These are phyloP conservation scores for Brachycybe producta DNA, from an alignment of 2,888 invertebrate genomes.

Conservation along the genomic window DNA sequence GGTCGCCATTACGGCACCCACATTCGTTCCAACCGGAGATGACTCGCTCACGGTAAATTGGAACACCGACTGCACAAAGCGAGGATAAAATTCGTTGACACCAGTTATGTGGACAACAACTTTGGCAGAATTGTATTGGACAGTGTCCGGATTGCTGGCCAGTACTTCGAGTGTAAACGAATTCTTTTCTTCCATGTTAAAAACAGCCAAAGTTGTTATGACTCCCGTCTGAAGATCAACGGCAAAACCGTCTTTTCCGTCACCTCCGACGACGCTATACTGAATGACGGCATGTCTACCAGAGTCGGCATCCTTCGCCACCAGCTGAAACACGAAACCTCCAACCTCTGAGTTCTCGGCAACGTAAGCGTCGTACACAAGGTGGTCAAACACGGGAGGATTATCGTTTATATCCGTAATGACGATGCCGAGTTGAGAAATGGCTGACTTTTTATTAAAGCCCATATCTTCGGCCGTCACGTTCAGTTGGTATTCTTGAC, in stretches of 20 bases:
- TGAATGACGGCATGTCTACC: constrained; percentile 72
- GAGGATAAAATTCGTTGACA: constrained; percentile 76
- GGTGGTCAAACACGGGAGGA: constrained; percentile 69
- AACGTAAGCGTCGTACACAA: constrained; percentile 59
- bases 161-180: constrained; percentile 59
- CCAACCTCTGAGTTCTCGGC: constrained; percentile 68
- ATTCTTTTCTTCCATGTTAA: constrained; percentile 76
- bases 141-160: constrained; percentile 75
- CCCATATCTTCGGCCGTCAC: constrained; percentile 78
- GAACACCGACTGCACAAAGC: constrained; percentile 76
- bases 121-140: constrained; percentile 54
- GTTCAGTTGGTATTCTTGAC: constrained; percentile 70
- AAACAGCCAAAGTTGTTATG: constrained; percentile 57
- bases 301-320: constrained; percentile 73
- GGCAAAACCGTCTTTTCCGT: constrained; percentile 56
- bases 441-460: constrained; percentile 59
- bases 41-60: constrained; percentile 88
- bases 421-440: constrained; percentile 68
- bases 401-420: constrained; percentile 90
- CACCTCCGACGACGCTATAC: constrained; percentile 66
- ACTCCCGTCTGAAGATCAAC: constrained; percentile 65
- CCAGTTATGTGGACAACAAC: constrained; percentile 65
- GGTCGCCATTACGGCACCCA: constrained; percentile 74
- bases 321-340: constrained; percentile 57
- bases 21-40: constrained; percentile 66